Conservation (phyloP, 2,888 invertebrate genomes). For the Poecilobothrus nobilitatus region DNA sequence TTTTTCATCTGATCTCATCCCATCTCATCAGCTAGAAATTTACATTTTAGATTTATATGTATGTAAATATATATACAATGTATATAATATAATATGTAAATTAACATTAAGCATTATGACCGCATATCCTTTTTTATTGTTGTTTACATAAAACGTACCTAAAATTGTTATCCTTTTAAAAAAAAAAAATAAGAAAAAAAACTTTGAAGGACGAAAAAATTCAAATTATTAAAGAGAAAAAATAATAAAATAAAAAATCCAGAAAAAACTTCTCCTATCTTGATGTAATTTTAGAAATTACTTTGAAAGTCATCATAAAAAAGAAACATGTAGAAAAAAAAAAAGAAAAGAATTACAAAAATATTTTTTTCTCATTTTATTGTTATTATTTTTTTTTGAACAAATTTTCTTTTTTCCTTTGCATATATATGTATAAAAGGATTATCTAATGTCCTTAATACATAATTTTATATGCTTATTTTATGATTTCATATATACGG, state of each 20-base stretch:
- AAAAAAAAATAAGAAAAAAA: not conserved
- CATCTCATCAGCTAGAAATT: no score
- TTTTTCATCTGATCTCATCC: no score
- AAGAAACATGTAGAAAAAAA: no score
- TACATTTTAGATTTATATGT: no score
- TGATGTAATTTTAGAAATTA: not conserved
- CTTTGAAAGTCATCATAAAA: no score
- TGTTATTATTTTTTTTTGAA: not conserved
- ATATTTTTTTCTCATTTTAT: not conserved
- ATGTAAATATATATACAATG: no score
- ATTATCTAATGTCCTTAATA: conserved; percentile 2
- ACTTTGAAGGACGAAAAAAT: no score
- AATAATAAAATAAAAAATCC: not conserved
- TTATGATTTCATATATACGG: no score
- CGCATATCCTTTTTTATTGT: not conserved
- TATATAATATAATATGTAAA: no score
- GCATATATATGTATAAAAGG: not conserved
- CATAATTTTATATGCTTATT: not conserved
- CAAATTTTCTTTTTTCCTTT: not conserved
- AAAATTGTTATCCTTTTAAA: not conserved
- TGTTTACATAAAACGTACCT: no score
- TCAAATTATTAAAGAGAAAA: no score
- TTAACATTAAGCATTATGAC: not conserved
- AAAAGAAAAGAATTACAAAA: no score
- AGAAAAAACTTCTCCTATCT: not conserved